These are phyloP conservation scores for Sepioteuthis lessoniana DNA, from an alignment of 2,888 invertebrate genomes.

Conservation along the genomic window DNA sequence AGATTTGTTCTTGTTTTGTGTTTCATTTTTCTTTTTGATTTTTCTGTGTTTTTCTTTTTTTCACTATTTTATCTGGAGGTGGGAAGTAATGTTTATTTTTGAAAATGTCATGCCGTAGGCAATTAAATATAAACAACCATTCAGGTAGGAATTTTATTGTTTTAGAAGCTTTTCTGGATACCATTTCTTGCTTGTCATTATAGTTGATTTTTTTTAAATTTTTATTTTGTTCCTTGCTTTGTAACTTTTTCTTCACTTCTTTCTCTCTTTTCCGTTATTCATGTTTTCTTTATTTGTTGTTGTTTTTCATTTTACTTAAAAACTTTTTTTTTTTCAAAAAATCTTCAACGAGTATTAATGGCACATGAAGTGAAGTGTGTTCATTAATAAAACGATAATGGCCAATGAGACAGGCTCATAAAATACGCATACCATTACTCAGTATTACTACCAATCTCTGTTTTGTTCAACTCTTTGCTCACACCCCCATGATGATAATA, in stretches of 20 bases:
- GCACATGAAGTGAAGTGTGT: not conserved
- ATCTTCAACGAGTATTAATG: not conserved
- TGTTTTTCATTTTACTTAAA: too few relatives aligned
- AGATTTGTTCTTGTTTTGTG: not conserved
- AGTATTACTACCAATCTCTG: not conserved
- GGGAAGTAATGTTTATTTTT: not conserved
- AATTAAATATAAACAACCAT: not conserved
- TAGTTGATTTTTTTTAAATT: not conserved
- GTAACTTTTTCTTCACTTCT: not conserved
- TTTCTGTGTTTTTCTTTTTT: not conserved
- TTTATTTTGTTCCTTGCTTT: not conserved
- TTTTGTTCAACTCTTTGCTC: not conserved
- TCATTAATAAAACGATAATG: conserved; percentile 3
- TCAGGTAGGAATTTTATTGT: not conserved
- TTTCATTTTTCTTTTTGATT: not conserved
- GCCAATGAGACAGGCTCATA: not conserved
- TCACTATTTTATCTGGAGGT: not conserved
- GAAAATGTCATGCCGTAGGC: not conserved
- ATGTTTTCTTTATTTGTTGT: not conserved
- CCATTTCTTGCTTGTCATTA: not conserved
- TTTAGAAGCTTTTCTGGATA: not conserved
- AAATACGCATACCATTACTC: not conserved
- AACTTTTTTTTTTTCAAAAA: not conserved
- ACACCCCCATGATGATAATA: not conserved
- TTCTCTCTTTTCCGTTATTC: not conserved